Percentiles rank a stretch among this genome's conserved stretches.
These are phyloP conservation scores for Ephialtes manifestator DNA, from an alignment of 2,888 invertebrate genomes.

Conservation along the genomic window DNA sequence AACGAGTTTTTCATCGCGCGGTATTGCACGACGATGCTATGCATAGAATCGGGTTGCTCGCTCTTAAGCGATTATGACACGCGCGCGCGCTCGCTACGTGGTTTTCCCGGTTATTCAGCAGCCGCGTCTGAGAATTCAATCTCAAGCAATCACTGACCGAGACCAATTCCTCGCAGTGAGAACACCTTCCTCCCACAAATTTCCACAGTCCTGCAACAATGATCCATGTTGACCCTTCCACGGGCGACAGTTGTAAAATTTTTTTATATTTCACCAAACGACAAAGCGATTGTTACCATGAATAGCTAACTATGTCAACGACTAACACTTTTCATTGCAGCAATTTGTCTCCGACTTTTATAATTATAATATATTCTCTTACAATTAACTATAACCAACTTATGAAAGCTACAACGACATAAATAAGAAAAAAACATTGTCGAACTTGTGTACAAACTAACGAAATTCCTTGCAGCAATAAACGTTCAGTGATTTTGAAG, in stretches of 20 bases:
- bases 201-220: slow-evolving; percentile 19
- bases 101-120: slow-evolving; percentile 45
- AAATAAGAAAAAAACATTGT: neutral
- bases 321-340: slow-evolving; percentile 32
- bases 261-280: neutral
- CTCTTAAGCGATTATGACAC: slow-evolving; percentile 58
- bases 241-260: neutral
- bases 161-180: slow-evolving; percentile 30
- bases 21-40: slow-evolving; percentile 59
- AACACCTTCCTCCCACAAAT: neutral
- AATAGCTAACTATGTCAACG: neutral
- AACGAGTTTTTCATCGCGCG: slow-evolving; percentile 42
- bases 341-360: neutral
- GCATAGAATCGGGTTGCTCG: slow-evolving; percentile 34
- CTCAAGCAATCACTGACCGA: slow-evolving; percentile 41
- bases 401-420: neutral
- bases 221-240: neutral
- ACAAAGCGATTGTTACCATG: neutral
- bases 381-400: neutral
- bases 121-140: slow-evolving; percentile 44
- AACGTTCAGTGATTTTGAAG: slow-evolving; percentile 47
- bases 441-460: slow-evolving; percentile 17
- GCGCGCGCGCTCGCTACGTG: slow-evolving; percentile 20
- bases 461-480: slow-evolving; percentile 55
- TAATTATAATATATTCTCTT: neutral